These are phyloP conservation scores for Hypolimnas misippus DNA, from an alignment of 2,888 invertebrate genomes.

Conservation along the genomic window DNA sequence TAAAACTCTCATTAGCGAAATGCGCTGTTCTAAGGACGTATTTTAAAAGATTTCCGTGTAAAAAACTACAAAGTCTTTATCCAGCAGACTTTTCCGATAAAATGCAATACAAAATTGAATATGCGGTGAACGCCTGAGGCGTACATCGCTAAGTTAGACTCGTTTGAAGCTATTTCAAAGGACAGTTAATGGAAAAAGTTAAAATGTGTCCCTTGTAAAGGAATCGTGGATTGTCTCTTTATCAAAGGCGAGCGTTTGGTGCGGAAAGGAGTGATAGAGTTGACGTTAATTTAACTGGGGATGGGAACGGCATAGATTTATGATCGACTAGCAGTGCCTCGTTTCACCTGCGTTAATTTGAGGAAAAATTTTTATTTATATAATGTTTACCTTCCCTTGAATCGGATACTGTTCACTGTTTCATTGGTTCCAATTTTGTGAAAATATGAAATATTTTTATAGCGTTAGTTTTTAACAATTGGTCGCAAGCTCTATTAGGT, in stretches of 20 bases:
- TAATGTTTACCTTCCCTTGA: too few relatives aligned
- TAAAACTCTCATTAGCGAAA: not conserved
- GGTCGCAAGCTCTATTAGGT: too few relatives aligned
- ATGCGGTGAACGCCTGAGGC: slow-evolving; percentile 20
- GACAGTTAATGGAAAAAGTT: slow-evolving; percentile 8
- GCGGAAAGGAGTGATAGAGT: not conserved
- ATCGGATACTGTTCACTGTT: too few relatives aligned
- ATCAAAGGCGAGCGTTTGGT: not conserved
- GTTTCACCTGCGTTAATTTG: too few relatives aligned
- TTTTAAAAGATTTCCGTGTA: not conserved
- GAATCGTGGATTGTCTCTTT: not conserved
- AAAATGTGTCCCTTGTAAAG: not conserved
- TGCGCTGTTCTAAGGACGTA: not conserved
- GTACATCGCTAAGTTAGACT: slow-evolving; percentile 19
- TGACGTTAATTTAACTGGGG: not conserved
- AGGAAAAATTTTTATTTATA: too few relatives aligned
- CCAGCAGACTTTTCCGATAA: slow-evolving; percentile 21
- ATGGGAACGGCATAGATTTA: not conserved
- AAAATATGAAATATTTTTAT: too few relatives aligned
- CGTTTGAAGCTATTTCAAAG: slow-evolving; percentile 6
- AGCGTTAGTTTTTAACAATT: too few relatives aligned
- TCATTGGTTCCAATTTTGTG: too few relatives aligned
- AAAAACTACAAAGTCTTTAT: slow-evolving; percentile 6
- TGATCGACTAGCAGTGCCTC: too few relatives aligned
- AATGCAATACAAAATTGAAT: slow-evolving; percentile 24